Evolutionary conservation across 2,113 vertebrate species (phyloP).

Genomic region (Fukomys damarensis): DNA sequence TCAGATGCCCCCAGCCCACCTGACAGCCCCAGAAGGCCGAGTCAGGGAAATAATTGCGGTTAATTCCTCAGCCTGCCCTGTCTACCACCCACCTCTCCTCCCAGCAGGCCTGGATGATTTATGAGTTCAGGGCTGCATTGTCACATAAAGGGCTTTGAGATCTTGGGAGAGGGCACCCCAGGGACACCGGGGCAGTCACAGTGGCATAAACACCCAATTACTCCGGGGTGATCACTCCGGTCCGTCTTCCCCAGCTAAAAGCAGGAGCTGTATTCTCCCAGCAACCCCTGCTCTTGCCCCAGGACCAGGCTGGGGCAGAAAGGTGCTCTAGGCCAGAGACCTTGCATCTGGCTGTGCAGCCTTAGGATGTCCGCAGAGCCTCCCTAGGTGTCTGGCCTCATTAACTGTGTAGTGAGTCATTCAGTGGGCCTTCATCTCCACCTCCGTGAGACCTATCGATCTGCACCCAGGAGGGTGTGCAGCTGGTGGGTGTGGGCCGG

Average conservation of each 20-base stretch:
- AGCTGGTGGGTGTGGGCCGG: rapidly evolving
- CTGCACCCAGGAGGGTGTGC: rapidly evolving
- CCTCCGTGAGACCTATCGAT: not conserved
- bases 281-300: rapidly evolving
- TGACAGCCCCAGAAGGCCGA: not conserved
- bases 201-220: slow-evolving; percentile 57
- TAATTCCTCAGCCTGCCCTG: slow-evolving; percentile 47
- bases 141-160: slow-evolving; percentile 63
- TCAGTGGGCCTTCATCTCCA: rapidly evolving
- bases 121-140: not conserved
- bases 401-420: no score
- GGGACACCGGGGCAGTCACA: not conserved
- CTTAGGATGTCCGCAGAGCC: not conserved
- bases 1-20: not conserved
- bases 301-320: not conserved
- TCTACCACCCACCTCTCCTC: slow-evolving; percentile 64
- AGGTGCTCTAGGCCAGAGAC: not conserved
- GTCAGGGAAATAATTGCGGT: slow-evolving; percentile 44
- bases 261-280: not conserved
- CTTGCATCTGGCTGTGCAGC: slow-evolving; percentile 10
- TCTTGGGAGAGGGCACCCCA: slow-evolving; percentile 28
- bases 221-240: not conserved
- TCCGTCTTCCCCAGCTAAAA: not conserved
- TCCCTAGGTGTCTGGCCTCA: not conserved
- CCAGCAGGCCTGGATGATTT: slow-evolving; percentile 62